Percentiles rank a stretch among this genome's conserved stretches.
phyloP scores from a whole-genome alignment of 1,140 invertebrate genomes.

The Lepidurus couesii region DNA sequence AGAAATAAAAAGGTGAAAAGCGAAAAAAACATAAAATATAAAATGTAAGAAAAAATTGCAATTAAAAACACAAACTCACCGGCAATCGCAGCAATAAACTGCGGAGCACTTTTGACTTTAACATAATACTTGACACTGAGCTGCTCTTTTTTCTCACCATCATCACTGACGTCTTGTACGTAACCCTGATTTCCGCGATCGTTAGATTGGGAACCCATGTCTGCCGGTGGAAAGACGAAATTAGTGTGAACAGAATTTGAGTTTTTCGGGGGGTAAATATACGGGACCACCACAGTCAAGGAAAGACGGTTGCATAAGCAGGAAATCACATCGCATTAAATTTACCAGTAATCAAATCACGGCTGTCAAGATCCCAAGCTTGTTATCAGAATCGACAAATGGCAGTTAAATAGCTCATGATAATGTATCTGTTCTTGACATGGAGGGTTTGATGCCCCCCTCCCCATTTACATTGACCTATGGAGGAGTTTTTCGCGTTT shows the following conservation, averaged over 20 bases:
- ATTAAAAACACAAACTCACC: not conserved
- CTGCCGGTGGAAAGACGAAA: not conserved
- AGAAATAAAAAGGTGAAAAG: not conserved
- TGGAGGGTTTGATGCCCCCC: not conserved
- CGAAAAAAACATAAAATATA: not conserved
- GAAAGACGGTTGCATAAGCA: not conserved
- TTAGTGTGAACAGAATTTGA: not conserved
- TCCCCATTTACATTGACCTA: not conserved
- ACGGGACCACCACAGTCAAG: not conserved
- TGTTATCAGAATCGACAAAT: not conserved
- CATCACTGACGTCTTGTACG: not conserved
- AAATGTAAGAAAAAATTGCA: not conserved
- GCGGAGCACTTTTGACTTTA: not conserved
- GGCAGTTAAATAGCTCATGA: not conserved
- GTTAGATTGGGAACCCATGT: not conserved
- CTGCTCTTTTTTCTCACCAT: not conserved
- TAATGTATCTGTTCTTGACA: not conserved
- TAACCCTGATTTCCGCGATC: conserved; percentile 2
- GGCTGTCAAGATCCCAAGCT: not conserved
- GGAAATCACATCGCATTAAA: not conserved
- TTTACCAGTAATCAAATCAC: not conserved
- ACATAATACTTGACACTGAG: not conserved
- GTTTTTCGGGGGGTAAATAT: not conserved
- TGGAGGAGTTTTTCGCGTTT: not conserved
- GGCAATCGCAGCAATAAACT: not conserved